Conservation (phyloP, 2,888 invertebrate genomes). For the Lasioglossum zephyrum region DNA sequence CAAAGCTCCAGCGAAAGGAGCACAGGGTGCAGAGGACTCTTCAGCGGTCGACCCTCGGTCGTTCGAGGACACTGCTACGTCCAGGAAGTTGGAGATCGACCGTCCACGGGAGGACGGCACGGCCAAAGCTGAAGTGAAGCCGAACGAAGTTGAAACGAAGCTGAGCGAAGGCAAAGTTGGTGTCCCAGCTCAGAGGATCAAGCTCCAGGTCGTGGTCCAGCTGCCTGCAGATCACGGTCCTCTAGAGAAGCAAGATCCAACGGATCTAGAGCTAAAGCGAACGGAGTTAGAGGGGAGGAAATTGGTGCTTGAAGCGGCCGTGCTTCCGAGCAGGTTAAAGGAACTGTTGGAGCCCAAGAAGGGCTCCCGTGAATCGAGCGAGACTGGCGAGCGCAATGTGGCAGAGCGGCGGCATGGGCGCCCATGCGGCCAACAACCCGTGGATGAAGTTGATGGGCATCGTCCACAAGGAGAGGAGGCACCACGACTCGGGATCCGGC, state of each 20-base stretch:
- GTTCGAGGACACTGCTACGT: background rate
- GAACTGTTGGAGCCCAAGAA: slow-evolving; percentile 73
- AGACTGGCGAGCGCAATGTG: slow-evolving; percentile 87
- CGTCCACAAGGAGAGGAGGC: slow-evolving; percentile 90
- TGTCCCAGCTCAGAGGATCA: background rate
- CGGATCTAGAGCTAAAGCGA: background rate
- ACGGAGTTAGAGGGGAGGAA: background rate
- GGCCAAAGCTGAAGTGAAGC: background rate
- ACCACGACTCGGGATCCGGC: slow-evolving; percentile 86
- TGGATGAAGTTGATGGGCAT: slow-evolving; percentile 94
- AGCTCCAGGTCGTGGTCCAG: background rate
- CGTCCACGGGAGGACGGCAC: background rate
- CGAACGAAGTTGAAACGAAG: background rate
- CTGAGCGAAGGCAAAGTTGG: background rate
- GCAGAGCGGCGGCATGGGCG: slow-evolving; percentile 91
- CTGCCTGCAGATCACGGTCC: background rate
- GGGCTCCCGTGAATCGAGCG: slow-evolving; percentile 77
- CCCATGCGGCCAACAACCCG: slow-evolving; percentile 91
- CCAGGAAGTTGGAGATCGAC: background rate
- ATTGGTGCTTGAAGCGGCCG: slow-evolving; percentile 25
- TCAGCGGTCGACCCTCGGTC: background rate
- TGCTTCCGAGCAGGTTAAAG: slow-evolving; percentile 34
- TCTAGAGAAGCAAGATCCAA: background rate
- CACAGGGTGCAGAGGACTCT: background rate
- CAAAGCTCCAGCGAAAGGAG: background rate